Evolutionary conservation across 2,113 vertebrate species (phyloP), one percentile per base, ranked within the genome.

Genomic region (Cyprinodon brontotheroides): DNA sequence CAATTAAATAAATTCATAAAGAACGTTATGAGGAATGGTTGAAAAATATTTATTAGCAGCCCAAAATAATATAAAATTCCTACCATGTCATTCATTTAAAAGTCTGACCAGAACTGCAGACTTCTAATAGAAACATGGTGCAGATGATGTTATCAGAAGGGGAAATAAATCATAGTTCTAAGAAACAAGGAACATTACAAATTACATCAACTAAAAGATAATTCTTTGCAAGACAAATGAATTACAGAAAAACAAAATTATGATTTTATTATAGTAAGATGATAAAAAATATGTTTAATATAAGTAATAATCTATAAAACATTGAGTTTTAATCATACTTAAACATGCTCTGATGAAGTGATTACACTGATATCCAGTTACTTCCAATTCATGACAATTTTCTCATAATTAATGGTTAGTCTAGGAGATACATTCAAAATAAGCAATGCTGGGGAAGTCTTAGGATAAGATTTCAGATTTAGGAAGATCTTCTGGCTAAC

Each of bases 361-460:
- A 41, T 41, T 41, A 41, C 41, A 41, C 41, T 41, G 41, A 41
- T 41, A 4, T 41, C 9, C 9, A 6, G 41, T 41, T 41, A 6
- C 41, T 6, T 6, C 9, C 5, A 41, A 9, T 41, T 41, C 41
- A 41, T 41, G 41, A 41, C 5, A 41, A 41, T 4, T 9, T 4
- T 41, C 41, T 29, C 53, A 74, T 22, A 73, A 72, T 2, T 1
- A 72, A 70, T 63, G 38, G 36, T 39, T 67, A 37, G 20, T 67
- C 38, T 22, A 13, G 53, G 10, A 40, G 59, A 57, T 68, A 43
- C 29, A 47, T 69, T 53, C 65, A 64, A 17, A 67, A 10, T n/a
- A 62, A 12, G 68, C 37, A 11, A 22, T 60, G 8, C 9, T 29
- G 29, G 29, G 29, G 29, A 29, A 29, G 29, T 29, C 29, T 29